Evolutionary conservation across 1,140 invertebrate species (phyloP).

Genomic region (Periplaneta americana): DNA sequence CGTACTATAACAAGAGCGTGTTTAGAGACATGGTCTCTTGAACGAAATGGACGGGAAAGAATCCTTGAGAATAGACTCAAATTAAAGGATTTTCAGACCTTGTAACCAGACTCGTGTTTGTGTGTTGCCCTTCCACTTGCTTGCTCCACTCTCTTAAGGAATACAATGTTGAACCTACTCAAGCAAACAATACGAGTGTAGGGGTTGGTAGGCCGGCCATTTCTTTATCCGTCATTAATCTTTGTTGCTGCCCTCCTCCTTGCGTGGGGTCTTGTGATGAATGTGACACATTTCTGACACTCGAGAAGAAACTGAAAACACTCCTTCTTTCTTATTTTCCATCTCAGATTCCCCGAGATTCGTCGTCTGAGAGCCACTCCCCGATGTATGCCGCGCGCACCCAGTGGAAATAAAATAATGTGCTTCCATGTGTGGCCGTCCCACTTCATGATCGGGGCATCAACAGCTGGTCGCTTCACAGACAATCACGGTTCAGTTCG

Average conservation of each 20-base stretch:
- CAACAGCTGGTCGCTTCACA: no score
- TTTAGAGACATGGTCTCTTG: no score
- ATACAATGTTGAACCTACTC: background rate
- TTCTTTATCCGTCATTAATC: constrained; percentile 3
- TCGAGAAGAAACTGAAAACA: background rate
- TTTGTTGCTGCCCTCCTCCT: background rate
- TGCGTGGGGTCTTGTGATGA: background rate
- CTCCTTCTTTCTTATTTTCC: constrained; percentile 1
- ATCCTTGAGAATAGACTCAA: no score
- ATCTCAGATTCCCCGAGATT: constrained; percentile 2
- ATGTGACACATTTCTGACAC: constrained; percentile 6
- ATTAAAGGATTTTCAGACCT: no score
- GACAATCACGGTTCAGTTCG: background rate
- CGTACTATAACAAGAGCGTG: no score
- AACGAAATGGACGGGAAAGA: no score
- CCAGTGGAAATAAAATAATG: background rate
- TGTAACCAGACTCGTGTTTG: no score
- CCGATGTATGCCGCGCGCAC: no score
- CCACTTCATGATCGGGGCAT: background rate
- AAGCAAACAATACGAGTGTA: background rate
- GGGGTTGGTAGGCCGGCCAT: background rate
- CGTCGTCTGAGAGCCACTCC: background rate
- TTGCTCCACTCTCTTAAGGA: no score
- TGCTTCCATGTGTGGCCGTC: background rate
- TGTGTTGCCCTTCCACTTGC: background rate